These are phyloP conservation scores for Pyrocephalus nanus DNA, from an alignment of 2,797 vertebrate genomes.

Conservation along the genomic window DNA sequence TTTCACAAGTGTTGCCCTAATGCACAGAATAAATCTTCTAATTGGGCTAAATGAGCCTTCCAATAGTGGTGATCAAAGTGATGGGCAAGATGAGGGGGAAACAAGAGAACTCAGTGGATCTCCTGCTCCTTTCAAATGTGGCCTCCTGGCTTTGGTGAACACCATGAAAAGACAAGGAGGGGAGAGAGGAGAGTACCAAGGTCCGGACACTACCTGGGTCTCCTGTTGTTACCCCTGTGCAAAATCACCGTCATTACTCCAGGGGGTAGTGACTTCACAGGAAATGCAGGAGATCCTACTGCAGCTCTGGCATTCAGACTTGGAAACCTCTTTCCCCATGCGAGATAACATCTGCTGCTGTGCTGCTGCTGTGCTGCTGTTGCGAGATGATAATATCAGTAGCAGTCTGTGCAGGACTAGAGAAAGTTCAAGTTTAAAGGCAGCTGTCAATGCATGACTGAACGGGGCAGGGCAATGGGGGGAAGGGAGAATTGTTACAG, in stretches of 20 bases:
- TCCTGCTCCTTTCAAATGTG: neutral
- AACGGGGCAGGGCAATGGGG: neutral
- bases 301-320: neutral
- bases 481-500: neutral
- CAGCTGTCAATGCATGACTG: neutral
- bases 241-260: neutral
- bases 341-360: neutral
- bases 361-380: neutral
- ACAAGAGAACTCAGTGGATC: neutral
- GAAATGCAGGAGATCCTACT: neutral
- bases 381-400: neutral
- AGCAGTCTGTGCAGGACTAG: neutral
- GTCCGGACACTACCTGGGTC: neutral
- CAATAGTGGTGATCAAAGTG: neutral
- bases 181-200: neutral
- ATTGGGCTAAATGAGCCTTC: neutral
- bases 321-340: neutral
- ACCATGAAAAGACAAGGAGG: neutral
- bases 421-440: constrained; percentile 25
- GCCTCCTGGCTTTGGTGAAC: neutral
- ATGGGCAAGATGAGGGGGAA: neutral
- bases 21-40: neutral
- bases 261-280: neutral
- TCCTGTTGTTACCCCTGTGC: fast-evolving
- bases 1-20: neutral